phyloP scores from a whole-genome alignment of 2,888 invertebrate genomes.

The Apamea monoglypha region DNA sequence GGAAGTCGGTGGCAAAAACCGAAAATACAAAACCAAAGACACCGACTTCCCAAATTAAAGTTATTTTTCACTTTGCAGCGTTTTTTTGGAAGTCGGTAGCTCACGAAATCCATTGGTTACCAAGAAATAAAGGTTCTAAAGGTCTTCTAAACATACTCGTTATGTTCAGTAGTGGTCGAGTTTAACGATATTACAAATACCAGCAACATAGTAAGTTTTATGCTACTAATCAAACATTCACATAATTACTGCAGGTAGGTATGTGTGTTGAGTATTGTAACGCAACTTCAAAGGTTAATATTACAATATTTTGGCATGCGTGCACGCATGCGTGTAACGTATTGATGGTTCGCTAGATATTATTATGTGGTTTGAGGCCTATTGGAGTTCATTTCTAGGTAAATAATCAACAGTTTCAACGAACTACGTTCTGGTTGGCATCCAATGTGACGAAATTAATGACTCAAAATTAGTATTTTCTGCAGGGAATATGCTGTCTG shows the following conservation, averaged over 20 bases:
- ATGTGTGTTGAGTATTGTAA: constrained; percentile 48
- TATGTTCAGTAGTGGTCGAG: neutral
- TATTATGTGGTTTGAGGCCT: constrained; percentile 8
- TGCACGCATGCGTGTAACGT: constrained; percentile 32
- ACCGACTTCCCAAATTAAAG: too few relatives aligned
- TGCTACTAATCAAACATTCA: constrained; percentile 45
- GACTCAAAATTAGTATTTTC: neutral
- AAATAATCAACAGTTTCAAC: neutral
- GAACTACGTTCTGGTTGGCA: neutral
- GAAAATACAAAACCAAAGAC: too few relatives aligned
- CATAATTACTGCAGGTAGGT: constrained; percentile 46
- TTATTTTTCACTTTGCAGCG: too few relatives aligned
- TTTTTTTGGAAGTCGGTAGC: too few relatives aligned
- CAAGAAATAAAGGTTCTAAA: neutral
- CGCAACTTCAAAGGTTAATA: constrained; percentile 55
- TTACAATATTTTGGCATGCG: constrained; percentile 47
- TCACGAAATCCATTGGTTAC: too few relatives aligned
- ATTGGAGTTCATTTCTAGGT: constrained; percentile 6
- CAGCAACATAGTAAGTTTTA: constrained; percentile 24
- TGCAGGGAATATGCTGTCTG: neutral
- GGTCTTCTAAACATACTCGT: too few relatives aligned
- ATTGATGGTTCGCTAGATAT: constrained; percentile 17
- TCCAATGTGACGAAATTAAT: neutral
- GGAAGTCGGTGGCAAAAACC: too few relatives aligned
- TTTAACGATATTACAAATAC: constrained; percentile 25